phyloP scores from a whole-genome alignment of 2,888 invertebrate species.

The Spodoptera exigua region DNA sequence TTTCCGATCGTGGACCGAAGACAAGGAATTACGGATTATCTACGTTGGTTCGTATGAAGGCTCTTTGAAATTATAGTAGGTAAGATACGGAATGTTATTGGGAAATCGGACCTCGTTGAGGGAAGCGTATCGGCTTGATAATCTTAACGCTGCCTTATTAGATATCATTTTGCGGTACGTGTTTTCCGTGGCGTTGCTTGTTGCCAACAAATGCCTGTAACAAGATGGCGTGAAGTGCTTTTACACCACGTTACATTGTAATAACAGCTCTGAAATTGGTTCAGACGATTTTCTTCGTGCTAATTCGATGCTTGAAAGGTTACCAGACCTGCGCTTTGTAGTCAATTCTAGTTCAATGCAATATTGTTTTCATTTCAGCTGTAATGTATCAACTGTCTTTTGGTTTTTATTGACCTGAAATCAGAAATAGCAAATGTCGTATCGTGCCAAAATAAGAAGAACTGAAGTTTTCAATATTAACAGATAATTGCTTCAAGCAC shows the following conservation, averaged over 20 bases:
- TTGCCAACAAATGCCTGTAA: constrained; percentile 45
- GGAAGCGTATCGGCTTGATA: constrained; percentile 73
- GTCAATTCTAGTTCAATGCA: background rate
- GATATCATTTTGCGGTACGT: constrained; percentile 77
- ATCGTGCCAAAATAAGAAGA: no score
- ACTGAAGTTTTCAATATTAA: no score
- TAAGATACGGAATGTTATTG: constrained; percentile 50
- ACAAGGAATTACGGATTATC: constrained; percentile 77
- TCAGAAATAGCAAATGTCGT: background rate
- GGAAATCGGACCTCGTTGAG: constrained; percentile 69
- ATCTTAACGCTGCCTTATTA: constrained; percentile 76
- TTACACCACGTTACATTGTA: constrained; percentile 37
- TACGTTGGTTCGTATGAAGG: constrained; percentile 62
- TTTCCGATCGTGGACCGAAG: constrained; percentile 80
- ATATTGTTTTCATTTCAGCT: no score
- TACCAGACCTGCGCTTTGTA: constrained; percentile 11
- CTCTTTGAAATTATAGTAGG: constrained; percentile 59
- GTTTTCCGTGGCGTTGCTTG: constrained; percentile 66
- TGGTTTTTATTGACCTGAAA: background rate
- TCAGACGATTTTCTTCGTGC: constrained; percentile 14
- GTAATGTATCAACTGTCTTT: no score
- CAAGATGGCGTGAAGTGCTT: constrained; percentile 47
- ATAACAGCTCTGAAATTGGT: constrained; percentile 44
- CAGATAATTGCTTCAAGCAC: no score
- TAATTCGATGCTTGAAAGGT: constrained; percentile 16